Evolutionary conservation across 2,797 vertebrate genomes (phyloP), one percentile per base, ranked within the genome.

Genomic region (Triplophysa yarkandensis): DNA sequence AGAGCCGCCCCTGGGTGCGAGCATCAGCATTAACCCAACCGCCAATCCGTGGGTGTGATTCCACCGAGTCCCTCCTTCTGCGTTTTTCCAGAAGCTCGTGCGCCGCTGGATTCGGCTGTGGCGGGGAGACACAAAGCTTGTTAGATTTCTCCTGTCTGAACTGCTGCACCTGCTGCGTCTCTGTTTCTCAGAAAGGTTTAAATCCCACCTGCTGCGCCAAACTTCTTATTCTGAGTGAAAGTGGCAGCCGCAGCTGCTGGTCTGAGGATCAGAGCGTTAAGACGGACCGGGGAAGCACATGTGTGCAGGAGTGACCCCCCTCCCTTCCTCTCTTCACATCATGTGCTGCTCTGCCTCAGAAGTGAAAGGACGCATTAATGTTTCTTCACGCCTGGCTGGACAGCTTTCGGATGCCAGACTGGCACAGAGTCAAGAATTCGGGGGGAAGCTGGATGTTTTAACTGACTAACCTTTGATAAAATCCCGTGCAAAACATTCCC

Each of bases 311-410:
- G 54, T 68, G 80, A 82, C 60, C 78, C 54, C 86, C 87, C 87
- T 86, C 87, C 86, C 86, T 83, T 84, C 90, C 85, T 86, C 87
- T 85, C 86, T 83, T 84, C 90, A 85, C 80, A 84, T 85, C 88
- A 91, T 90, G 90, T 89, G 89, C 85, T 85, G 87, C 88, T 89
- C 88, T 89, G 86, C 89, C 90, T 89, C 85, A 87, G 83, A 85
- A 87, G 89, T 84, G 90, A 87, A 60, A 90, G 90, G 88, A 89
- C 89, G 90, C 91, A 90, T 91, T 89, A 89, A 85, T 82, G 87
- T 83, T 88, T 85, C 86, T 90, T 92, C 77, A 91, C 83, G 90
- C 89, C 83, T 87, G 88, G 82, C 81, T 90, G 89, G 78, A 34
- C 79, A 75, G 68, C 32, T 48, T 6, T 16, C 44, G 68, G 65